Evolutionary conservation across 2,797 vertebrate species (phyloP), one percentile per base, ranked within the genome.

Genomic region (Chaetophractus vellerosus): DNA sequence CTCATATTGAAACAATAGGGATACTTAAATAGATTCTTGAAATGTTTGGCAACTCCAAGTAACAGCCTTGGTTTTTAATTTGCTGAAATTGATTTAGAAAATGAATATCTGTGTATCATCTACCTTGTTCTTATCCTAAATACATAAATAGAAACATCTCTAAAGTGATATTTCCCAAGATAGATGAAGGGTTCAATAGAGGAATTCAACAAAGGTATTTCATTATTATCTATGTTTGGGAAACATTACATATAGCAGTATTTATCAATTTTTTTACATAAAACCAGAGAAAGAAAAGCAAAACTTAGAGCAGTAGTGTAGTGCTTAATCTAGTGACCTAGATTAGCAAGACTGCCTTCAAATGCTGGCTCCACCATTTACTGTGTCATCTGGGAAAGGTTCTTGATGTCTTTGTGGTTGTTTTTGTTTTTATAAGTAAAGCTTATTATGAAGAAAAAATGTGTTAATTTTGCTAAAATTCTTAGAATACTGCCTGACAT

Each of bases 61-160:
- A 91, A 28, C 15, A 75, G 21, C 36, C 0, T 45, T 94, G 11
- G 1, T 91, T 95, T 97, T 45, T 45, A 83, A 68, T 63, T 72
- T 72, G 31, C 7, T 75, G 28, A 90, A 87, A 50, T 76, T 87
- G 69, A 72, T 66, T 92, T 91, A n/a, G 23, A 52, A 92, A 81
- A 76, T 63, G 66, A 66, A 50, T 71, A 33, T 72, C 69, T 83
- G 19, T 36, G 19, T 41, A 78, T 82, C 18, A 91, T 55, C 55
- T 15, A 6, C n/a, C 28, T 75, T 88, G n/a, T 93, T 41, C 8
- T 48, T 86, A 61, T 24, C 8, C 33, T 69, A 14, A 64, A 55
- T 23, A 50, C 9, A 74, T n/a, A 85, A 81, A 50, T 7, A 57
- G 41, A 69, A 81, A 12, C 10, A 57, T 74, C 33, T 83, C 21